Evolutionary conservation across 1,140 invertebrate genomes (phyloP).

Genomic region (Drosophila paulistorum): DNA sequence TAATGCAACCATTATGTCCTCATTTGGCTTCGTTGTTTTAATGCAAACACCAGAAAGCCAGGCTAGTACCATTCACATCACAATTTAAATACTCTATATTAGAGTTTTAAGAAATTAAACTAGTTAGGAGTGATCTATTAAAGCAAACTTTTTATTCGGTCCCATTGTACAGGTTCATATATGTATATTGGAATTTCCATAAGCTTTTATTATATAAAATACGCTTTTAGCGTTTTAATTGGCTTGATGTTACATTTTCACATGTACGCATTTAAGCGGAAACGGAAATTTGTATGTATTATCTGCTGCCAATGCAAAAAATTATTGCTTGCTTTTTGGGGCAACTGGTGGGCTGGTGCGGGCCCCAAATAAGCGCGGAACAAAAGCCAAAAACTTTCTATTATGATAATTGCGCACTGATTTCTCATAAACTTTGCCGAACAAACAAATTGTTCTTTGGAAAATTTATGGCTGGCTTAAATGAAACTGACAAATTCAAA

Average conservation of each 20-base stretch:
- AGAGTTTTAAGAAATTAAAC: background rate
- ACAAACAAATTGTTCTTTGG: conserved; percentile 25
- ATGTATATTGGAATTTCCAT: background rate
- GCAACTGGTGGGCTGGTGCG: conserved; percentile 6
- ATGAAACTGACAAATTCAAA: conserved; percentile 21
- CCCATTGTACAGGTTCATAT: no score
- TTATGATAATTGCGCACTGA: conserved; percentile 60
- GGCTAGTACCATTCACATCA: background rate
- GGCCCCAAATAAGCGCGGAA: background rate
- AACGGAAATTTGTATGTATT: background rate
- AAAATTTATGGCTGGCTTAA: conserved; percentile 36
- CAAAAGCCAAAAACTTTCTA: conserved; percentile 34
- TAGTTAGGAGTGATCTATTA: no score
- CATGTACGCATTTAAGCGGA: background rate
- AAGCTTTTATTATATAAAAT: background rate
- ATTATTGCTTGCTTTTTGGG: conserved; percentile 38
- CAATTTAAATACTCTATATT: background rate
- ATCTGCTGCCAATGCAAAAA: conserved; percentile 22
- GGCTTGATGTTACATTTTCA: conserved; percentile 22
- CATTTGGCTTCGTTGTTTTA: background rate
- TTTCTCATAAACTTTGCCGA: conserved; percentile 39
- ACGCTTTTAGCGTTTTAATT: conserved; percentile 9
- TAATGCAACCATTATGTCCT: background rate
- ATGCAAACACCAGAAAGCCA: background rate
- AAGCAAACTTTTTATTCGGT: no score